Evolutionary conservation across 2,888 invertebrate species (phyloP), one percentile per base, ranked within the genome.

Genomic region (Anticlea derivata): DNA sequence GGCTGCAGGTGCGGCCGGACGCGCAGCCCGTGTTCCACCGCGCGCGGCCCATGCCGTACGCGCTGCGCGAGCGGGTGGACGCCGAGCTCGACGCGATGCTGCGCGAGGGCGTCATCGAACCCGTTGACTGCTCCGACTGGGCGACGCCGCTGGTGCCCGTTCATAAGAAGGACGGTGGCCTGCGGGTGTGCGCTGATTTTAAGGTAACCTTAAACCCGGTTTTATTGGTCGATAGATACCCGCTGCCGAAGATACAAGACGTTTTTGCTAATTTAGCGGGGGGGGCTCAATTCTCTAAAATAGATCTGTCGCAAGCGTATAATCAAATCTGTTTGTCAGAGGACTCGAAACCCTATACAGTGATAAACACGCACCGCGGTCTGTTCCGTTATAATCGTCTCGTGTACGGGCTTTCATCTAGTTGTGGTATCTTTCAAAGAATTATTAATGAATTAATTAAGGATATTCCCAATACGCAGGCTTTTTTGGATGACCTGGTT

Each of bases 1-100:
- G 17, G n/a, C n/a, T n/a, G n/a, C n/a, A n/a, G 4, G 29, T 55
- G 57, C 31, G 30, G 45, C 31, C 40, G 56, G 38, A 44, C 34
- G 47, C 53, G 49, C n/a, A 58, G 60, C 24, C 52, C 59, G 30
- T 55, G 62, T 22, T 63, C 56, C 46, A 63, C 61, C 33, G 51
- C 59, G 50, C 56, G 62, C 31, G 55, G 50, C 40, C 61, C 58
- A 8, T 62, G 60, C 33, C 24, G 24, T 24, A 24, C 24, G 24
- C 24, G n/a, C 7, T 24, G 24, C 24, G 24, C 3, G 55, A 57
- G 46, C 46, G 38, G 22, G 49, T 24, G 24, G 24, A 24, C 24
- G 24, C n/a, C 24, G 24, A 24, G 24, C 24, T 24, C 24, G 24
- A 29, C 24, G 24, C 24, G 24, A 24, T 24, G 24, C 24, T 27